Conservation (phyloP, 1,140 invertebrate genomes). For the Cyphomyrmex costatus region DNA sequence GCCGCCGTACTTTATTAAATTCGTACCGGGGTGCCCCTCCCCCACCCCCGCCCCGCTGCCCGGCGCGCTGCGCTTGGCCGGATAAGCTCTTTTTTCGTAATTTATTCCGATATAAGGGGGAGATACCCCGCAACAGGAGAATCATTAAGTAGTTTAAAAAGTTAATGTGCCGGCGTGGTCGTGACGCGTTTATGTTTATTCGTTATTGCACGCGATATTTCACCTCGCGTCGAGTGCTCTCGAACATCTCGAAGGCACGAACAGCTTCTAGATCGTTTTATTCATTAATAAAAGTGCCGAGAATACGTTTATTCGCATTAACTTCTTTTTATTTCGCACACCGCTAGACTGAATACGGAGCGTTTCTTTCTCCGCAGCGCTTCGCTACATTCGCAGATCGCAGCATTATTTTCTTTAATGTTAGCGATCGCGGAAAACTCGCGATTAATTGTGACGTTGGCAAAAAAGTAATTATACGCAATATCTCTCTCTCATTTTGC, state of each 20-base stretch:
- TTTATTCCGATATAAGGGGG: slow-evolving; percentile 67
- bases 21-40: slow-evolving; percentile 58
- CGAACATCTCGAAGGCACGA: slow-evolving; percentile 26
- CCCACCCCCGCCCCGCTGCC: no score
- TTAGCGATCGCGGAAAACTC: not conserved
- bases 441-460: slow-evolving; percentile 15
- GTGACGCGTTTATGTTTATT: slow-evolving; percentile 59
- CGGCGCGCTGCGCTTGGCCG: slow-evolving; percentile 4
- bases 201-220: slow-evolving; percentile 50
- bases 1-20: slow-evolving; percentile 81
- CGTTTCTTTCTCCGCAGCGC: not conserved
- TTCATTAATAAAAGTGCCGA: slow-evolving; percentile 23
- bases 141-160: slow-evolving; percentile 64
- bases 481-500: not conserved
- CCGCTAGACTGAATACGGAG: not conserved
- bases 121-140: slow-evolving; percentile 34
- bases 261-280: not conserved
- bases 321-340: not conserved
- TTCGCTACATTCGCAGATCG: not conserved
- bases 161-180: slow-evolving; percentile 47
- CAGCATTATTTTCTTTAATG: slow-evolving; percentile 41
- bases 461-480: slow-evolving; percentile 5
- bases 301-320: slow-evolving; percentile 25
- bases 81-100: slow-evolving; percentile 66
- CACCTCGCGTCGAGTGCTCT: not conserved